These are phyloP conservation scores for Hippolais icterina DNA, from an alignment of 2,113 vertebrate genomes.

Conservation along the genomic window DNA sequence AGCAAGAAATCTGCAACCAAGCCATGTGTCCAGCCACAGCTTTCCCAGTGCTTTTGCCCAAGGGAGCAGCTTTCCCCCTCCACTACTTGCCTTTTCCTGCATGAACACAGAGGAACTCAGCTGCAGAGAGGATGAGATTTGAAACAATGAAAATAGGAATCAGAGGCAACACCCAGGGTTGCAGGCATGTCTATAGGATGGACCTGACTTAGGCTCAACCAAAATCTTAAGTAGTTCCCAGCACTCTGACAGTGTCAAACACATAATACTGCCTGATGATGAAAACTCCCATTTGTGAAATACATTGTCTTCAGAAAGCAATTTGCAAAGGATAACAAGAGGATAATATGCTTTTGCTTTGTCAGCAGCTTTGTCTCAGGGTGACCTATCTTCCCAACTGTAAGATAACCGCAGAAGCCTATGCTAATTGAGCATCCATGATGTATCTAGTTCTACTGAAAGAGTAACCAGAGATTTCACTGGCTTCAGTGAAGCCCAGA, in stretches of 20 bases:
- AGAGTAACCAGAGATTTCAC: background rate
- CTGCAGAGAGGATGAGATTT: background rate
- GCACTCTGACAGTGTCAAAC: background rate
- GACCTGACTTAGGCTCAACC: background rate
- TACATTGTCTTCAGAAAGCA: background rate
- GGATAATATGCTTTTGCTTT: background rate
- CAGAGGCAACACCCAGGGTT: background rate
- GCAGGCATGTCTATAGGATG: background rate
- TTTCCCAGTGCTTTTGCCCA: background rate
- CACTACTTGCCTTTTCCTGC: background rate
- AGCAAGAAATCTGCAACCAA: background rate
- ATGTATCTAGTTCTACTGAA: background rate
- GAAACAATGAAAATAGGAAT: background rate
- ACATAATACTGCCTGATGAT: background rate
- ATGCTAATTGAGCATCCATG: background rate
- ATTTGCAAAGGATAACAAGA: background rate
- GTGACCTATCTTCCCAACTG: background rate
- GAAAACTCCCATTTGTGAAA: background rate
- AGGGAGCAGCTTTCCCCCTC: background rate
- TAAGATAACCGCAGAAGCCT: background rate
- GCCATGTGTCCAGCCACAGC: background rate
- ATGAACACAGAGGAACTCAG: accelerated
- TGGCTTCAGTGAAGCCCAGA: background rate
- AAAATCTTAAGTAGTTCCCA: background rate
- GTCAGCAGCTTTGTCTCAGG: background rate